Percentiles rank a stretch among this genome's conserved stretches.
phyloP scores from a whole-genome alignment of 23 tunicate species.

The Corella eumyota region DNA sequence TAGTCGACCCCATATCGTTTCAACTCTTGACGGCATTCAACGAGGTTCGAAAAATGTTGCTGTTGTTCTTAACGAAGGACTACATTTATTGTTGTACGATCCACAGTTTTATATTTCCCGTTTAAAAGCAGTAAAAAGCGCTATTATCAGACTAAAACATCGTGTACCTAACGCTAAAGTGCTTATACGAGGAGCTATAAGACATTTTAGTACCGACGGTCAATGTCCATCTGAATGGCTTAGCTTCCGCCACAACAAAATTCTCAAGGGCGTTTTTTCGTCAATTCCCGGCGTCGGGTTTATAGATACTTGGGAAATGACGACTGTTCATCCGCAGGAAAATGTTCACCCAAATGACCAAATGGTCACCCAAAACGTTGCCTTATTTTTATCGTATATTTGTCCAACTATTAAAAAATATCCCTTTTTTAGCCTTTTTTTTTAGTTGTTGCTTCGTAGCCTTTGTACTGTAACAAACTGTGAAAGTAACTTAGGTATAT shows the following conservation, averaged over 20 bases:
- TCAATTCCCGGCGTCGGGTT: constrained; percentile 1
- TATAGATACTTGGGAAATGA: constrained; percentile 29
- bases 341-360: constrained; percentile 1
- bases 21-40: constrained; percentile 5
- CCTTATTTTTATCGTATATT: neutral
- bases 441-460: too few relatives aligned
- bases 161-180: constrained; percentile 7
- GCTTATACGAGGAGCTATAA: constrained; percentile 3
- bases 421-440: too few relatives aligned
- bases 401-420: too few relatives aligned
- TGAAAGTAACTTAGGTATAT: too few relatives aligned
- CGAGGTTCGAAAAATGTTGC: neutral
- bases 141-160: constrained; percentile 7
- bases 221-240: constrained; percentile 11
- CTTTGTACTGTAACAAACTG: too few relatives aligned
- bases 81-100: constrained; percentile 14
- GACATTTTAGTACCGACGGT: neutral
- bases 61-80: constrained; percentile 26
- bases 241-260: constrained; percentile 6
- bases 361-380: neutral
- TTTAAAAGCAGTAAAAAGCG: constrained; percentile 10
- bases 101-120: constrained; percentile 18
- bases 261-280: neutral
- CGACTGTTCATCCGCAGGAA: neutral
- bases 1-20: constrained; percentile 37